A percentile compares a stretch with the other conserved stretches of the same genome.
Evolutionary conservation across 2,113 vertebrate species (phyloP).

Genomic region (Nyctereutes procyonoides): DNA sequence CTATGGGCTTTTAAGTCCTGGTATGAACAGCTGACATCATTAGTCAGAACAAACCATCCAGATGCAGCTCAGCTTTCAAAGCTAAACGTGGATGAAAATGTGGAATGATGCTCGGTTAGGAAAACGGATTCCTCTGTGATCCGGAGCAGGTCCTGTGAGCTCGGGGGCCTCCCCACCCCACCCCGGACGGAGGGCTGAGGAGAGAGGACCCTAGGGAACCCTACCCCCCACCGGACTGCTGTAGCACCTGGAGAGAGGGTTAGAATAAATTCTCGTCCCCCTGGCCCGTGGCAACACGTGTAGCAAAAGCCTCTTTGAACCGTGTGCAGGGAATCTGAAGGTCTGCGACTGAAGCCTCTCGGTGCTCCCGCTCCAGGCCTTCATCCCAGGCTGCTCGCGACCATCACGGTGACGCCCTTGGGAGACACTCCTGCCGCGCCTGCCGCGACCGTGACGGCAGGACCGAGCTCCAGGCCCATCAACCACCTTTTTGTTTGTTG

Average conservation of each 20-base stretch:
- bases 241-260: not conserved
- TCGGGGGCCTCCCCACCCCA: not conserved
- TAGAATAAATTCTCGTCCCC: no score
- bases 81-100: not conserved
- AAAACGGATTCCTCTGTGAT: not conserved
- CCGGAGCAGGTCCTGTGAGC: not conserved
- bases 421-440: accelerated
- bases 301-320: not conserved
- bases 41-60: not conserved
- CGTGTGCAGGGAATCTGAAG: not conserved
- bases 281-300: not conserved
- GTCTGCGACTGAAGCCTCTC: not conserved
- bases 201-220: not conserved
- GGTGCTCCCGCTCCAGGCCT: not conserved
- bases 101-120: not conserved
- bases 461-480: not conserved
- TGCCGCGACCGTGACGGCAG: accelerated
- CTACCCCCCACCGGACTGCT: accelerated
- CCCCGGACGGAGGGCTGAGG: not conserved
- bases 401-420: accelerated
- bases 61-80: not conserved
- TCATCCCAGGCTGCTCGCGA: not conserved
- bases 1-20: not conserved
- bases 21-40: not conserved
- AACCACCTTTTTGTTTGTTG: not conserved